Percentiles rank a stretch among this genome's conserved stretches.
Evolutionary conservation across 2,113 vertebrate species (phyloP).

Genomic region (Microtus ochrogaster): DNA sequence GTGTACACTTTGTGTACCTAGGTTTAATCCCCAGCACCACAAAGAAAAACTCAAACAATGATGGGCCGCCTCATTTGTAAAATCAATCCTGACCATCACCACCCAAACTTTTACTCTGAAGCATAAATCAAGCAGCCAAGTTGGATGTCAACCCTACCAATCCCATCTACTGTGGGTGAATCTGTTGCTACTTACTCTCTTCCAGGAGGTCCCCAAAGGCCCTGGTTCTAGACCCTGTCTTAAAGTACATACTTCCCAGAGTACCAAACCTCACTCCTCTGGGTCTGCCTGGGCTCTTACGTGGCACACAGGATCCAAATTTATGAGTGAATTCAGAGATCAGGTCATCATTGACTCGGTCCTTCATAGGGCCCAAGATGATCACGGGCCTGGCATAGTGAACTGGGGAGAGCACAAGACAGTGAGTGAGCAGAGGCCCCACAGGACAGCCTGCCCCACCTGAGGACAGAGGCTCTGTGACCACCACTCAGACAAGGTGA

Average conservation of each 20-base stretch:
- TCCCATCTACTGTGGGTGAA: background rate
- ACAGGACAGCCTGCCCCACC: background rate
- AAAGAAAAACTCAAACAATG: background rate
- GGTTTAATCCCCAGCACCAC: background rate
- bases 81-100: background rate
- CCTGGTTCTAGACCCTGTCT: background rate
- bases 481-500: background rate
- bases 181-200: background rate
- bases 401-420: conserved; percentile 85
- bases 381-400: conserved; percentile 98
- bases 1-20: background rate
- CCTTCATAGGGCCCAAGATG: conserved; percentile 98
- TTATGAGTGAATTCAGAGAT: conserved; percentile 99
- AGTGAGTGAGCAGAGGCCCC: conserved; percentile 56
- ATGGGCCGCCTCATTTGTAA: background rate
- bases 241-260: background rate
- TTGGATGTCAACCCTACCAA: background rate
- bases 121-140: background rate
- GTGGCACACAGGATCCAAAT: conserved; percentile 99
- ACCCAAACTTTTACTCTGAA: background rate
- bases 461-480: background rate
- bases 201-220: background rate
- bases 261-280: background rate
- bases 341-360: conserved; percentile 97
- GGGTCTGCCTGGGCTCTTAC: conserved; percentile 88